These are phyloP conservation scores for Muscidifurax raptorellus DNA, from an alignment of 1,140 invertebrate genomes.

Conservation along the genomic window DNA sequence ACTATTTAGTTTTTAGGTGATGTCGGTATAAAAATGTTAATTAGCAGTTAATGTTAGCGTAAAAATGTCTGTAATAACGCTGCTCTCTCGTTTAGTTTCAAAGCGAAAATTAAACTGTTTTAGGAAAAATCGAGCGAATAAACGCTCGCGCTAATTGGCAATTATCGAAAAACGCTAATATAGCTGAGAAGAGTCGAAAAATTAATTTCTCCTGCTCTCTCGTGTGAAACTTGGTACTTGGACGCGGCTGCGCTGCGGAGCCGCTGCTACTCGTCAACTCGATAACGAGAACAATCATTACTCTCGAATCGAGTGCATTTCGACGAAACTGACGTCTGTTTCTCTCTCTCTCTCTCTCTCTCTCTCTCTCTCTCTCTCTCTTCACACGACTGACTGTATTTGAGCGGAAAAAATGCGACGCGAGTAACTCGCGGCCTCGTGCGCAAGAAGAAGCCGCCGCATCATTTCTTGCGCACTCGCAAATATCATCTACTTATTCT, in stretches of 20 bases:
- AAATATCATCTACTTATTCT: slow-evolving; percentile 58
- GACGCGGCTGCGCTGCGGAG: background rate
- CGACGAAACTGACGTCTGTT: slow-evolving; percentile 53
- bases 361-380: too few relatives aligned
- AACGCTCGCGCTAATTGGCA: slow-evolving; percentile 1
- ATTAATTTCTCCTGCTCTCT: slow-evolving; percentile 20
- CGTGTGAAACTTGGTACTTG: background rate
- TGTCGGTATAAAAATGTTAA: background rate
- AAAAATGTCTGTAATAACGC: background rate
- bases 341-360: too few relatives aligned
- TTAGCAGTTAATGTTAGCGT: background rate
- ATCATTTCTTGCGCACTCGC: background rate
- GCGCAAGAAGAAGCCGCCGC: background rate
- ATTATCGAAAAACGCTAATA: background rate
- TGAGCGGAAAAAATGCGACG: background rate
- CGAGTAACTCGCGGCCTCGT: background rate
- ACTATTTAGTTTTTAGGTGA: too few relatives aligned
- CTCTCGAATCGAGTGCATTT: slow-evolving; percentile 44
- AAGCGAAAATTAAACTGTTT: background rate
- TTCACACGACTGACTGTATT: background rate
- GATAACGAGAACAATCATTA: slow-evolving; percentile 12
- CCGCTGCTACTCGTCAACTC: background rate
- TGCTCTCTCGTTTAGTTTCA: background rate
- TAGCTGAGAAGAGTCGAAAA: background rate
- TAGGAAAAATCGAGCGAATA: background rate